These are phyloP conservation scores for Cartodere bifasciata DNA, from an alignment of 2,888 invertebrate species.

Conservation along the genomic window DNA sequence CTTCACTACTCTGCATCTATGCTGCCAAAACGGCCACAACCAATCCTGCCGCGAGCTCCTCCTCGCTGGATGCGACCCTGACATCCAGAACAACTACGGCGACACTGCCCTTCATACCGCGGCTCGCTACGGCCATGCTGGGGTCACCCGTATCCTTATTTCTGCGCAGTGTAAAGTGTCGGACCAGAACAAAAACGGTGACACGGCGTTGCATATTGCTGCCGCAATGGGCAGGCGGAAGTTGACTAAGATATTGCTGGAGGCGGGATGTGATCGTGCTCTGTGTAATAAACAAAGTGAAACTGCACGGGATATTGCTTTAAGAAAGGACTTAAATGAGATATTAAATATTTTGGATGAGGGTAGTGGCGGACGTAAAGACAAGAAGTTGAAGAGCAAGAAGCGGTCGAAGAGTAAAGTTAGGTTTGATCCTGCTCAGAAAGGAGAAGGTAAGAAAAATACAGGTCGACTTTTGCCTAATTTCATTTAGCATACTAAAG, in stretches of 20 bases:
- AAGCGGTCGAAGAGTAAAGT: slow-evolving; percentile 34
- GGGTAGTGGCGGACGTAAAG: slow-evolving; percentile 27
- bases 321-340: slow-evolving; percentile 73
- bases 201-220: slow-evolving; percentile 87
- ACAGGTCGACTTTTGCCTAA: too few species aligned
- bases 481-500: too few species aligned
- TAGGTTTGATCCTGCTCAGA: slow-evolving; percentile 25
- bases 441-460: too few species aligned
- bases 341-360: slow-evolving; percentile 66
- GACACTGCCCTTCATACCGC: slow-evolving; percentile 92
- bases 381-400: slow-evolving; percentile 42
- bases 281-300: slow-evolving; percentile 78
- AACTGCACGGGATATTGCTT: slow-evolving; percentile 79
- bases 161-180: slow-evolving; percentile 75
- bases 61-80: slow-evolving; percentile 75
- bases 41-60: slow-evolving; percentile 83
- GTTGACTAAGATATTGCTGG: slow-evolving; percentile 77
- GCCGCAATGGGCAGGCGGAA: slow-evolving; percentile 89
- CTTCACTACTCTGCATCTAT: slow-evolving; percentile 86
- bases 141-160: slow-evolving; percentile 85
- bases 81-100: slow-evolving; percentile 88
- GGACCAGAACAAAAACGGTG: slow-evolving; percentile 91
- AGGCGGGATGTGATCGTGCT: slow-evolving; percentile 64
- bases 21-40: slow-evolving; percentile 94
- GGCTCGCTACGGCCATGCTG: slow-evolving; percentile 91